Evolutionary conservation across 2,797 vertebrate genomes (phyloP), one percentile per base, ranked within the genome.

Genomic region (Luscinia megarhynchos): DNA sequence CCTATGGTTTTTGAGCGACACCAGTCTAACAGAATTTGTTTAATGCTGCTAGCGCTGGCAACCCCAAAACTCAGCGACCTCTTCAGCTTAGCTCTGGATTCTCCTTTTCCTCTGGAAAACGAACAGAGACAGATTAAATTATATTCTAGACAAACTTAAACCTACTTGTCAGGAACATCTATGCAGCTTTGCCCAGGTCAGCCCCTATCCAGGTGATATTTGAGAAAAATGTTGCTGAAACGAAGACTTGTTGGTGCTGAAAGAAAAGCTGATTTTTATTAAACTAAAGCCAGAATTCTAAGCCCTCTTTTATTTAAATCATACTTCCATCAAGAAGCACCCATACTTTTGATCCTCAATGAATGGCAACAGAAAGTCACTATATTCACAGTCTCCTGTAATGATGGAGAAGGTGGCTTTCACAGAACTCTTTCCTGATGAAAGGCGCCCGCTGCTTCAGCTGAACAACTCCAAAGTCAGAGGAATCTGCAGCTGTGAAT

Each of bases 1-100:
- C 99, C 99, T 5, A 99, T 97, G 12, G 99, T 99, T 97, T 99
- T 99, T 40, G 98, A 99, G 63, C 99, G 99, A 93, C 99, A 99
- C 99, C 99, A 99, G 67, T 99, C 99, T 64, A 99, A 92, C 11
- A 99, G 98, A 81, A 99, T 98, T 96, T 99, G 98, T 93, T 99
- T 99, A 73, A 99, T 99, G 62, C 99, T 98, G 80, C 98, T 99
- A 88, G 99, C 99, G 0, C 98, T 99, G 95, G 99, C 98, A 40
- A 98, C 98, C 0, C 98, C 99, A 12, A 99, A 99, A 89, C 99
- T 99, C 98, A 99, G 99, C 0, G 99, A 99, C 46, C 99, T 98
- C 94, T 98, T 99, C 96, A 99, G 98, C 93, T 99, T 99, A 38
- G 98, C 98, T 94, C 98, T 98, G 22, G 97, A 92, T 88, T 98